phyloP scores from a whole-genome alignment of 92 coral and sea anemone genomes.

The Anthopleura xanthogrammica region DNA sequence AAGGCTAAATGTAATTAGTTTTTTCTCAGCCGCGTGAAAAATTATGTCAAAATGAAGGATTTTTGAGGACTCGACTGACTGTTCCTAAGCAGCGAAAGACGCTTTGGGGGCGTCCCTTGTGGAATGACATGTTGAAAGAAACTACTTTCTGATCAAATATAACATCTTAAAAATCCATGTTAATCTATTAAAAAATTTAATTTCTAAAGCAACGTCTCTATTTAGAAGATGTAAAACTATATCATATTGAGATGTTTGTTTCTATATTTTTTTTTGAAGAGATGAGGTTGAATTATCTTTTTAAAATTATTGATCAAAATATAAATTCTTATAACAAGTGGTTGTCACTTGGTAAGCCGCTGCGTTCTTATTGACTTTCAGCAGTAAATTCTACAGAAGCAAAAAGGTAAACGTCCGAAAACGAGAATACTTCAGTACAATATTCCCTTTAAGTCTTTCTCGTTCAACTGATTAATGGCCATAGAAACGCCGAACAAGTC shows the following conservation, averaged over 20 bases:
- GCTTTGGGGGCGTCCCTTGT: constrained; percentile 68
- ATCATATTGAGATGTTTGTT: not conserved
- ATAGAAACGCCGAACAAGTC: constrained; percentile 11
- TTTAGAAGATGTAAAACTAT: not conserved
- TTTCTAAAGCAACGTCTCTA: not conserved
- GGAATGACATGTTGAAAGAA: constrained; percentile 36
- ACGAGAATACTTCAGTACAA: constrained; percentile 19
- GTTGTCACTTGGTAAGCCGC: constrained; percentile 23
- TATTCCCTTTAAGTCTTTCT: not conserved
- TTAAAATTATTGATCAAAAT: not conserved
- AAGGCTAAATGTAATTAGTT: not conserved
- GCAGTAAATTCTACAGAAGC: constrained; percentile 29
- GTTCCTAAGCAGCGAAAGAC: constrained; percentile 47
- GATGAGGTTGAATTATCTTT: not conserved
- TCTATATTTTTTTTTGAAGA: not conserved
- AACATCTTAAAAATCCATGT: not conserved
- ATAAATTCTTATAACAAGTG: constrained; percentile 20
- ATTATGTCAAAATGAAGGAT: constrained; percentile 15
- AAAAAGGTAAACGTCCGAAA: constrained; percentile 46
- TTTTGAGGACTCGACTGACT: constrained; percentile 8
- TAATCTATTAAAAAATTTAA: not conserved
- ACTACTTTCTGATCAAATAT: constrained; percentile 17
- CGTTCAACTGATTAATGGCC: constrained; percentile 4
- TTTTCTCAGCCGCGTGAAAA: not conserved
- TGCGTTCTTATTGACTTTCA: constrained; percentile 47